A percentile compares a stretch with the other conserved stretches of the same genome.
These are phyloP conservation scores for Adelphocoris suturalis DNA, from an alignment of 2,888 invertebrate genomes.

Conservation along the genomic window DNA sequence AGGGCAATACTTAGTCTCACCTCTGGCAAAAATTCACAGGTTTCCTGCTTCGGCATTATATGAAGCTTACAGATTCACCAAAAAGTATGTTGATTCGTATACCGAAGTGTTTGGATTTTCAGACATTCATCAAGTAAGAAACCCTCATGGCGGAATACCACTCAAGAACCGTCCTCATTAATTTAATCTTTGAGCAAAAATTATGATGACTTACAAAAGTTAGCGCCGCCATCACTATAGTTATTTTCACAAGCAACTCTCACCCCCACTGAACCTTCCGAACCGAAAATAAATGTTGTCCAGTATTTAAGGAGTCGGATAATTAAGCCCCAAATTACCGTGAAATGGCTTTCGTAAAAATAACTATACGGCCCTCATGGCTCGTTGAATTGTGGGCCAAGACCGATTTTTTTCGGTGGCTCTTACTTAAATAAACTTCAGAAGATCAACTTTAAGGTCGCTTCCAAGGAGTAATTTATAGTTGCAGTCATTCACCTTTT, in stretches of 20 bases:
- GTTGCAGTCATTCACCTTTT: neutral
- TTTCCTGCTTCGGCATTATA: no score
- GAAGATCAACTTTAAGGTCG: neutral
- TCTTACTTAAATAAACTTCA: neutral
- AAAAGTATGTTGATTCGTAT: no score
- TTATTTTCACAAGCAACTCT: neutral
- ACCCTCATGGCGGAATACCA: no score
- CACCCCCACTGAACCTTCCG: neutral
- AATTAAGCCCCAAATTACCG: neutral
- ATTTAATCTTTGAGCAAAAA: no score
- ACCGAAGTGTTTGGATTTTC: no score
- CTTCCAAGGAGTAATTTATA: neutral
- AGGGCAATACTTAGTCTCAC: no score
- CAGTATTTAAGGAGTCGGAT: neutral
- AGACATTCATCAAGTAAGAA: no score
- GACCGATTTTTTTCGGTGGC: neutral
- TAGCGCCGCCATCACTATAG: no score
- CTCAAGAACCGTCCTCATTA: no score
- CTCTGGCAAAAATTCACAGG: no score
- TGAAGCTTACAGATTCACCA: no score
- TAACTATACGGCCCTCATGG: neutral
- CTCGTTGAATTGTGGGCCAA: conserved; percentile 31
- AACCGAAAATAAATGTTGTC: neutral
- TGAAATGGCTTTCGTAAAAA: neutral
- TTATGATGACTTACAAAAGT: no score